Base-by-base conservation (phyloP, 2,113 vertebrate genomes). In the Xenus cinereus region DNA sequence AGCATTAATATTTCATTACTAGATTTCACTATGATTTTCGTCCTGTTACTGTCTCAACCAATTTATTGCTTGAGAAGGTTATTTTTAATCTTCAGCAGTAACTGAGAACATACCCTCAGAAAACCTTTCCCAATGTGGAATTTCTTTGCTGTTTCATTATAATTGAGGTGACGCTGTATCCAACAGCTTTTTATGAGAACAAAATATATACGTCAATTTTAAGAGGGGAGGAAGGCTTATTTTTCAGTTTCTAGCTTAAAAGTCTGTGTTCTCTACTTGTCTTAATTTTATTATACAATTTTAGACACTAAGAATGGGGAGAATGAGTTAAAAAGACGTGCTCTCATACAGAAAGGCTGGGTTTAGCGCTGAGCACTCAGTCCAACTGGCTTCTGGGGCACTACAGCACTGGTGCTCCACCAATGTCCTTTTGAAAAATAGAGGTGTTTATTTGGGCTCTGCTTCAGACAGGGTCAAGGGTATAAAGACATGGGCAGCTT, bases 1-100 rank as follows among this genome's bases (percentile, higher is more conserved):
- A 87, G 74, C 87, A 95, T 97, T 97, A 97, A 97, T 97, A 97
- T 97, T 97, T 97, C 95, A 97, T 96, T 94, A 89, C 91, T 95
- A 89, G 91, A 95, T 95, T 97, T 97, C 95, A 62, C 94, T 95
- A 37, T 95, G 97, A 96, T 97, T 97, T 97, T 93, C 17, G 87
- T 95, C 76, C 87, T 95, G 91, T 96, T 97, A 95, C 97, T 96
- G 96, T 97, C 96, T 93, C 75, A 95, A 92, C 91, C 96, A 96
- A 97, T 97, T 95, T 97, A 95, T 97, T 96, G 92, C 96, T 96
- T 85, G 82, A 94, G 95, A 97, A 95, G 81, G 79, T 94, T 97
- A 94, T 97, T 97, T 97, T 97, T 96, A 96, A 97, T 97, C 94
- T 96, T 78, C 84, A 91, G 87, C 84, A 60, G 69, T 93, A 96